Percentiles rank a stretch among this genome's conserved stretches.
Conservation (phyloP, 2,888 invertebrate genomes). For the Actias luna region DNA sequence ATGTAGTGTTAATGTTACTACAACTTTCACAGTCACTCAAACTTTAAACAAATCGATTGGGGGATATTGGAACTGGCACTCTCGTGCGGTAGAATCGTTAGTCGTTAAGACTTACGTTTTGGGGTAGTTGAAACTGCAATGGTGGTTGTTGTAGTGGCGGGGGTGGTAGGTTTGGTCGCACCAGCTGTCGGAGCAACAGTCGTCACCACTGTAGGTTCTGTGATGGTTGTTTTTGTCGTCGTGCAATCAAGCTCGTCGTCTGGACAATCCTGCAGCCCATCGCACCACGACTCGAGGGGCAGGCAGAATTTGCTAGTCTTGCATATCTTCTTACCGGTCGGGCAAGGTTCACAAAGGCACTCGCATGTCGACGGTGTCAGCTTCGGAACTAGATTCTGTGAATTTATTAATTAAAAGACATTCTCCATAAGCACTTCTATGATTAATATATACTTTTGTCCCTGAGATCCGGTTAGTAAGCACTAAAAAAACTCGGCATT, state of each 20-base stretch:
- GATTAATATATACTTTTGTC: not conserved
- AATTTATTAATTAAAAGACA: not conserved
- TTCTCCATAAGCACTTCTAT: not conserved
- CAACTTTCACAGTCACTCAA: not conserved
- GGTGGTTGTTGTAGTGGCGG: slow-evolving; percentile 28
- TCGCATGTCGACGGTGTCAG: slow-evolving; percentile 83
- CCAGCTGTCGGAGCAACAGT: slow-evolving; percentile 41
- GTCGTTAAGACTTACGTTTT: slow-evolving; percentile 50
- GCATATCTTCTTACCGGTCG: slow-evolving; percentile 84
- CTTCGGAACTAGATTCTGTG: slow-evolving; percentile 80
- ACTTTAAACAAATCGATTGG: not conserved
- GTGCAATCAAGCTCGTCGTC: slow-evolving; percentile 89
- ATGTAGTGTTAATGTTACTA: no score
- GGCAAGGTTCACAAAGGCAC: slow-evolving; percentile 89
- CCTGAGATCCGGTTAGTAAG: not conserved
- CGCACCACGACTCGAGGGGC: slow-evolving; percentile 87
- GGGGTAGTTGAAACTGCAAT: slow-evolving; percentile 29
- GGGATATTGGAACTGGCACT: no score
- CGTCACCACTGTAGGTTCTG: slow-evolving; percentile 41
- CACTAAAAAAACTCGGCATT: no score
- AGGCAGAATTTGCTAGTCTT: slow-evolving; percentile 89
- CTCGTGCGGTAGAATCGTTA: no score
- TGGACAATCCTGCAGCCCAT: slow-evolving; percentile 90
- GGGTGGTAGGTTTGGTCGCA: slow-evolving; percentile 27
- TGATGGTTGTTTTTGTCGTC: slow-evolving; percentile 44